phyloP scores from a whole-genome alignment of 2,113 vertebrate species.

The Noturus placidus region DNA sequence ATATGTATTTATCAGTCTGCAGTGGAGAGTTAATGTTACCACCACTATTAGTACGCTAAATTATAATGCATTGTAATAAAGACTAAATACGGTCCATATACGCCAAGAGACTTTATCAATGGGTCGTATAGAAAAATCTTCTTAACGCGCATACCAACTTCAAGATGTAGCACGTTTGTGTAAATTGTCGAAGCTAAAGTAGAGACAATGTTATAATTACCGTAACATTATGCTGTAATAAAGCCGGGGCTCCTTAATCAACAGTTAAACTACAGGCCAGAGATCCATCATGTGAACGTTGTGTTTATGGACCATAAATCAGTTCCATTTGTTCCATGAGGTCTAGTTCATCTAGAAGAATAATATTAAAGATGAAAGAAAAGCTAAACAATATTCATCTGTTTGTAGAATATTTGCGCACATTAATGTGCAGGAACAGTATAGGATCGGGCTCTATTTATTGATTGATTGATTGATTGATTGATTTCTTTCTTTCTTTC shows the following conservation, averaged over 20 bases:
- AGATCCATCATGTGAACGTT: neutral
- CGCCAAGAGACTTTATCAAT: neutral
- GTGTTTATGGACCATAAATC: conserved; percentile 13
- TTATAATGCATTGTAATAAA: neutral
- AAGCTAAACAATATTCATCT: neutral
- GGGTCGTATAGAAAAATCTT: neutral
- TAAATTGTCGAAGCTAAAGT: conserved; percentile 2
- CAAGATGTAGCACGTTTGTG: no score
- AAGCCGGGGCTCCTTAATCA: conserved; percentile 4
- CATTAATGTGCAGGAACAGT: neutral
- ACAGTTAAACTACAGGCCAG: neutral
- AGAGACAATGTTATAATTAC: neutral
- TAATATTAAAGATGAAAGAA: neutral
- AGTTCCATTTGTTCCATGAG: neutral
- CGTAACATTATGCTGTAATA: neutral
- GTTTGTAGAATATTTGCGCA: neutral
- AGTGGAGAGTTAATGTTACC: neutral
- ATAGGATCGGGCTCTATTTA: neutral
- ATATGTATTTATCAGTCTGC: neutral
- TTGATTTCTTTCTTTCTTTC: no score
- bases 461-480: neutral
- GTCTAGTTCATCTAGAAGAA: neutral
- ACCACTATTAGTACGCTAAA: neutral
- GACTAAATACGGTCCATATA: neutral
- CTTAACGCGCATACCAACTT: neutral